These are phyloP conservation scores for Neodontobutis hainanensis DNA, from an alignment of 2,113 vertebrate genomes.

Conservation along the genomic window DNA sequence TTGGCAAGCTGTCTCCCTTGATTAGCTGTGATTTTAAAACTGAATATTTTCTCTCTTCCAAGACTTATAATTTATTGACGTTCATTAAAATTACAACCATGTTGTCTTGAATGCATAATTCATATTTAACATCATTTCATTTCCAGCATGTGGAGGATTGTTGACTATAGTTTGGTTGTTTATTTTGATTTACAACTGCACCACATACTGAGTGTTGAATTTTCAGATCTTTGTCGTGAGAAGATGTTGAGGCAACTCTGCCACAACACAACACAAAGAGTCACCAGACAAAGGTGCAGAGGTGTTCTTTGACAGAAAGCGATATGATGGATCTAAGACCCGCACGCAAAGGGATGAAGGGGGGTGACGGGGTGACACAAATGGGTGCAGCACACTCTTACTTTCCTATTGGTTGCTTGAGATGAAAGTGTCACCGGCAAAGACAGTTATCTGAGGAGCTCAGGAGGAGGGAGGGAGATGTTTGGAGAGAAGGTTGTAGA, in stretches of 20 bases:
- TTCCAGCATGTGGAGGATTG: constrained; percentile 5
- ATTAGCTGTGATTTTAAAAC: not conserved
- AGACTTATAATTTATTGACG: not conserved
- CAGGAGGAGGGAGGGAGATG: constrained; percentile 42
- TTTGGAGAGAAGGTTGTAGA: constrained; percentile 20
- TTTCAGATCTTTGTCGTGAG: not conserved
- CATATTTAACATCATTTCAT: constrained; percentile 6
- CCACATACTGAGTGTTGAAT: not conserved
- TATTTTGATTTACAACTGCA: constrained; percentile 6
- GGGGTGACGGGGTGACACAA: constrained; percentile 45
- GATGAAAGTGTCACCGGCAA: constrained; percentile 48
- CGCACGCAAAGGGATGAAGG: constrained; percentile 24
- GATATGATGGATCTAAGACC: constrained; percentile 43
- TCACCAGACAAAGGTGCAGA: constrained; percentile 4
- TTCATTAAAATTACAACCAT: not conserved
- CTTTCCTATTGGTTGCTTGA: constrained; percentile 38
- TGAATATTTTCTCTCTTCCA: constrained; percentile 1
- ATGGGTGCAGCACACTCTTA: constrained; percentile 40
- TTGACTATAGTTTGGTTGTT: constrained; percentile 1
- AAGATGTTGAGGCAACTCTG: constrained; percentile 19
- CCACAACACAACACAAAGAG: constrained; percentile 4
- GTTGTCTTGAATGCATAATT: constrained; percentile 6
- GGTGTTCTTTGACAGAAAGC: constrained; percentile 28
- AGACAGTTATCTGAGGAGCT: constrained; percentile 51
- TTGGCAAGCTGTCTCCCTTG: not conserved